phyloP scores from a whole-genome alignment of 2,888 invertebrate species.

The Drosophila ustulata region DNA sequence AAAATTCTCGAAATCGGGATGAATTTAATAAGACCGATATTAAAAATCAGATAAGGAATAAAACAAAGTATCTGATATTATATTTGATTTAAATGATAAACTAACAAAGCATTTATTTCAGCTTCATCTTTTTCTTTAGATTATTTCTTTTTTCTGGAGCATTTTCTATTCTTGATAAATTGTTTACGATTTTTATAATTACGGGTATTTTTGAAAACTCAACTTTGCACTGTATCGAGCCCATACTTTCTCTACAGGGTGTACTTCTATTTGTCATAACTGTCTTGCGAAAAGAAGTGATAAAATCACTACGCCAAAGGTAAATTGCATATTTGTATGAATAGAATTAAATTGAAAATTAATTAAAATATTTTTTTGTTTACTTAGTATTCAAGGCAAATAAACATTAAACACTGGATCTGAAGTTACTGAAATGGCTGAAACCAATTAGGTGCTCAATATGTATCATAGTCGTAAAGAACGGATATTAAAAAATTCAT shows the following conservation, averaged over 20 bases:
- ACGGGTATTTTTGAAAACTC: neutral
- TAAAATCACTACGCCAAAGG: neutral
- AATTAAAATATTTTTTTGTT: neutral
- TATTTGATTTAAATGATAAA: neutral
- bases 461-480: neutral
- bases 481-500: no score
- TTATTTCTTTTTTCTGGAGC: conserved; percentile 15
- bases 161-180: conserved; percentile 12
- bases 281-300: conserved; percentile 7
- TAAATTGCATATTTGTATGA: neutral
- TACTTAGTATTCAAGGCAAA: neutral
- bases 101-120: neutral
- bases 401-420: no score
- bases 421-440: neutral
- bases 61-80: conserved; percentile 6
- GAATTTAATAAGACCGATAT: neutral
- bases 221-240: neutral
- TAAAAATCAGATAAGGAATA: neutral
- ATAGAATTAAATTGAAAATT: no score
- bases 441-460: neutral
- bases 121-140: conserved; percentile 10
- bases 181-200: conserved; percentile 12
- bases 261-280: conserved; percentile 5
- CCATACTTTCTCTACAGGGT: conserved; percentile 9
- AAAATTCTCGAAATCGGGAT: neutral